Evolutionary conservation across 2,797 vertebrate species (phyloP), one percentile per base, ranked within the genome.

Genomic region (Urophycis tenuis): DNA sequence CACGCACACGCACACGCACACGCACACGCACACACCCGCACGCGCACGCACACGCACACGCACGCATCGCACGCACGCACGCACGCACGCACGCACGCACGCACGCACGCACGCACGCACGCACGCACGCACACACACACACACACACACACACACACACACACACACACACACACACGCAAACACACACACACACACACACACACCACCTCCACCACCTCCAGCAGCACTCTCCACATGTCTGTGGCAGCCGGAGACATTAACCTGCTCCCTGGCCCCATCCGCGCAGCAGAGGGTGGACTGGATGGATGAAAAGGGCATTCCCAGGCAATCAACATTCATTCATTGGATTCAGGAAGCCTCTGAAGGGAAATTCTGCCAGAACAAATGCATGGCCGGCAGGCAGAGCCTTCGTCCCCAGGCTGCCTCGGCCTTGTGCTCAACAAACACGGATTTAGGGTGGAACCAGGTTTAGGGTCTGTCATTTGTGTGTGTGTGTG

Each of bases 1-100:
- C 71, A 36, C 33, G n/a, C 71, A 36, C 71, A 72, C 71, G 39
- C 71, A 86, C 73, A 74, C 45, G 22, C 41, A 45, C 17, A 45
- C 49, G n/a, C 19, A n/a, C 22, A 53, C 19, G n/a, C 19, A 53
- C 5, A 22, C 49, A 53, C 6, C 22, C 12, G 6, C 14, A 17
- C 14, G n/a, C 19, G n/a, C 49, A 53, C 36, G 14, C 36, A 39
- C 3, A 39, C 41, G 17, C 41, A 45, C 41, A 45, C 49, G 22
- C 19, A 53, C 49, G 22, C 49, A 53, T 3, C 49, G n/a, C 19
- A 22, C 19, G n/a, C 1, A 53, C 19, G 22, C n/a, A 1, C 22
- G n/a, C 19, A 53, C 53, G 19, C 22, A 60, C 25, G 25, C 22
- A 60, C 7, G n/a, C n/a, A n/a, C n/a, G 25, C 22, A 9, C 36